Percentiles rank a stretch among this genome's conserved stretches.
Evolutionary conservation across 2,797 vertebrate species (phyloP).

Genomic region (Calcarius lapponicus): DNA sequence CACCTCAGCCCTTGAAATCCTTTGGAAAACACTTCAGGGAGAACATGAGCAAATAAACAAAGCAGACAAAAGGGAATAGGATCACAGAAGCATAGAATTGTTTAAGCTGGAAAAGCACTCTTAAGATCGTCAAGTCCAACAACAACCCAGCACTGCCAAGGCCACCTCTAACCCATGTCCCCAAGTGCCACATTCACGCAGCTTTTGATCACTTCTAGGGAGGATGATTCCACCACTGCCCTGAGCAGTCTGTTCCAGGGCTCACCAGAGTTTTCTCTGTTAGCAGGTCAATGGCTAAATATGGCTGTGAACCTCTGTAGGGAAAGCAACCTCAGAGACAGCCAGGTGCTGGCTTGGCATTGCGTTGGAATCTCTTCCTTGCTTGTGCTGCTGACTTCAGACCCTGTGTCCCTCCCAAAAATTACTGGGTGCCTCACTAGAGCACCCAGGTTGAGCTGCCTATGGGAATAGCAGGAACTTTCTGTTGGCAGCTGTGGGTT

Average conservation of each 20-base stretch:
- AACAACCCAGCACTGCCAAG: background rate
- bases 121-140: background rate
- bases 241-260: background rate
- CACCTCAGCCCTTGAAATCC: background rate
- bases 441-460: background rate
- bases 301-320: background rate
- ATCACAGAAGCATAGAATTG: background rate
- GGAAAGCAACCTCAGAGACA: background rate
- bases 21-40: background rate
- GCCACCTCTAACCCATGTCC: background rate
- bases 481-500: background rate
- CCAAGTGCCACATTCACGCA: background rate
- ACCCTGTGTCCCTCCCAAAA: rapidly evolving
- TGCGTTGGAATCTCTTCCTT: background rate
- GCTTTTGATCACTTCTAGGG: background rate
- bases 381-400: background rate
- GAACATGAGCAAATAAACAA: background rate
- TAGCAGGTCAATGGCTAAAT: background rate
- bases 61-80: background rate
- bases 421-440: too few species aligned
- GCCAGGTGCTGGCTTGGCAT: background rate
- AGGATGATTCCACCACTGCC: background rate
- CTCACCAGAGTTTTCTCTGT: background rate
- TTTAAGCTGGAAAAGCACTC: background rate
- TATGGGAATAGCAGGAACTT: background rate